Evolutionary conservation across 2,113 vertebrate species (phyloP), one percentile per base, ranked within the genome.

Genomic region (Zosterops pallidus): DNA sequence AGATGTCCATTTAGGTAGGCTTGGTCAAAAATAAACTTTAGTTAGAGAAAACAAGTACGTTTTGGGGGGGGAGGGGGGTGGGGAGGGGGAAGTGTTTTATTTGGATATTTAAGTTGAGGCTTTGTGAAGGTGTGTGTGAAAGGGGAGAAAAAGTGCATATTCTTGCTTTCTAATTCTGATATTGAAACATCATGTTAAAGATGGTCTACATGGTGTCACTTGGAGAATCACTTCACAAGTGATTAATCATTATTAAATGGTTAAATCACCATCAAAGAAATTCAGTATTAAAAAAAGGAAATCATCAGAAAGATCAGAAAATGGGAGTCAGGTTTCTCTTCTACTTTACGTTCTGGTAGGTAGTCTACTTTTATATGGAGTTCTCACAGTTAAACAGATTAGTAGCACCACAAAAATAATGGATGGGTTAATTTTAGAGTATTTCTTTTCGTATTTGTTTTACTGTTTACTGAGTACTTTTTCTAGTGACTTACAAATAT

Each of bases 61-160:
- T 47, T 25, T 2, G 1, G 9, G 6, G 13, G 20, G 4, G 1
- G 4, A 1, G 7, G 6, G 12, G 20, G 4, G 1, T 11, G 4
- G 21, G 5, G 1, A 13, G 7, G 3, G 21, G 3, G 21, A 49
- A 62, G 31, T 31, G 25, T 55, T 83, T 33, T 42, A 20, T 42
- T 76, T 78, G 29, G 23, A 11, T 39, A 17, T 57, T 81, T 77
- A 74, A 19, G 2, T 53, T 46, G 37, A 78, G 12, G 28, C 41
- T 91, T 90, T 75, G 16, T 8, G 71, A 71, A 19, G 11, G 1
- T 63, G 4, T 14, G 39, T 53, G 18, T 65, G 37, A 75, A 70
- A 3, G 5, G 15, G 15, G 11, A 67, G 24, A 29, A 81, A 88
- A 77, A 41, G 5, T 62, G 6, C 8, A 16, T 55, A 18, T 89